phyloP scores from a whole-genome alignment of 2,797 vertebrate species.

The Poeciliopsis paucimaculata region DNA sequence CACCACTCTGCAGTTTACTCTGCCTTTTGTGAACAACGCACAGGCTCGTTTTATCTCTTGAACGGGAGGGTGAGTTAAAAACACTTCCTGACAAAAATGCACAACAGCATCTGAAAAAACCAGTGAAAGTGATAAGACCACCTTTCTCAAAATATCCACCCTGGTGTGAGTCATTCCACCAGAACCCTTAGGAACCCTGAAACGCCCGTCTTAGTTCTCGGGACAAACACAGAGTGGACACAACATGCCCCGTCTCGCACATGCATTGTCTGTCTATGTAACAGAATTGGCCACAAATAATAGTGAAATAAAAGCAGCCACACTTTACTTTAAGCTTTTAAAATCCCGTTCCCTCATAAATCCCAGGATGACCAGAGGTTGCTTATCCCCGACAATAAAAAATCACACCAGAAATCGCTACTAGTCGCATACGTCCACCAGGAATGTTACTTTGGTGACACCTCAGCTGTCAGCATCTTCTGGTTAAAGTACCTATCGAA shows the following conservation, averaged over 20 bases:
- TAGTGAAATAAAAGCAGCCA: background rate
- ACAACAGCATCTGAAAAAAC: slow-evolving; percentile 20
- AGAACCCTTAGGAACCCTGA: background rate
- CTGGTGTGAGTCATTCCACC: slow-evolving; percentile 29
- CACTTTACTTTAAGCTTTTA: background rate
- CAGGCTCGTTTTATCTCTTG: background rate
- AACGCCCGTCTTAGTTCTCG: background rate
- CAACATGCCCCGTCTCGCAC: background rate
- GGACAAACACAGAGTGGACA: background rate
- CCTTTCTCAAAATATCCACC: background rate
- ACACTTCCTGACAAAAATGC: slow-evolving; percentile 5
- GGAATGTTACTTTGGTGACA: background rate
- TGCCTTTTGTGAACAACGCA: slow-evolving; percentile 26
- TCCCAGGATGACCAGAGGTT: background rate
- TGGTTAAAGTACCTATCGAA: background rate
- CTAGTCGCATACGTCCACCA: background rate
- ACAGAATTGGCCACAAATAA: slow-evolving; percentile 30
- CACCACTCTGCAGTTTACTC: slow-evolving; percentile 36
- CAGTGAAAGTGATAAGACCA: slow-evolving; percentile 6
- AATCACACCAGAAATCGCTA: background rate
- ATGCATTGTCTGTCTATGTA: slow-evolving; percentile 8
- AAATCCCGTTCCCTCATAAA: background rate
- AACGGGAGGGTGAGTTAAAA: slow-evolving; percentile 9
- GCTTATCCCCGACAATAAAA: background rate
- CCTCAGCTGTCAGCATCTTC: slow-evolving; percentile 16